These are phyloP conservation scores for Notechis scutatus DNA, from an alignment of 2,113 vertebrate species.

Conservation along the genomic window DNA sequence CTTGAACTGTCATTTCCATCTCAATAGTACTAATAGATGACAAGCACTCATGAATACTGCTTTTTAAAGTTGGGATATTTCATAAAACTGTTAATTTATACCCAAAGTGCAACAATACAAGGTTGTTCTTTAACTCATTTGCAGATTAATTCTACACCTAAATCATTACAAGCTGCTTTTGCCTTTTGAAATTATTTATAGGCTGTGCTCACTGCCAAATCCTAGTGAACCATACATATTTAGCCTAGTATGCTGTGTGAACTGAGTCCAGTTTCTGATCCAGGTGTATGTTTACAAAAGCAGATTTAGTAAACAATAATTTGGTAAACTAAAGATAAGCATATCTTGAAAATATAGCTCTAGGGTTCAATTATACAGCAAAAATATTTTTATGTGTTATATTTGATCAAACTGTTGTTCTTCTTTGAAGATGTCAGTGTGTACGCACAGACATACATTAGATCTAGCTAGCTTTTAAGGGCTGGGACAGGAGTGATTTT, in stretches of 20 bases:
- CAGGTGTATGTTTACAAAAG: not conserved
- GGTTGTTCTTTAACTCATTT: not conserved
- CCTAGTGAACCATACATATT: not conserved
- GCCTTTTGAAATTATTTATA: not conserved
- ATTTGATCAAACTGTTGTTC: not conserved
- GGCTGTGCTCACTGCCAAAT: not conserved
- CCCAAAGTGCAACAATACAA: not conserved
- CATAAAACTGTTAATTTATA: constrained; percentile 3
- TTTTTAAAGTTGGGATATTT: not conserved
- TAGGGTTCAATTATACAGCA: not conserved
- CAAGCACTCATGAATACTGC: not conserved
- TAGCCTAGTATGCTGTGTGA: not conserved
- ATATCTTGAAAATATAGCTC: not conserved
- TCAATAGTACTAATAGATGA: not conserved
- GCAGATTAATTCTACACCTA: not conserved
- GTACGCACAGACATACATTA: not conserved
- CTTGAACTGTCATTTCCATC: not conserved
- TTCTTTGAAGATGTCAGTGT: not conserved
- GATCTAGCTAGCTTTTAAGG: not conserved
- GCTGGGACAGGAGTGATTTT: not conserved
- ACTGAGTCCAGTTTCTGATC: not conserved
- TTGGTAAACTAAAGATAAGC: not conserved
- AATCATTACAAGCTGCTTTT: not conserved
- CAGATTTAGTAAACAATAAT: not conserved
- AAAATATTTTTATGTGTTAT: not conserved